Evolutionary conservation across 2,888 invertebrate species (phyloP).

Genomic region (Oscheius sp.): DNA sequence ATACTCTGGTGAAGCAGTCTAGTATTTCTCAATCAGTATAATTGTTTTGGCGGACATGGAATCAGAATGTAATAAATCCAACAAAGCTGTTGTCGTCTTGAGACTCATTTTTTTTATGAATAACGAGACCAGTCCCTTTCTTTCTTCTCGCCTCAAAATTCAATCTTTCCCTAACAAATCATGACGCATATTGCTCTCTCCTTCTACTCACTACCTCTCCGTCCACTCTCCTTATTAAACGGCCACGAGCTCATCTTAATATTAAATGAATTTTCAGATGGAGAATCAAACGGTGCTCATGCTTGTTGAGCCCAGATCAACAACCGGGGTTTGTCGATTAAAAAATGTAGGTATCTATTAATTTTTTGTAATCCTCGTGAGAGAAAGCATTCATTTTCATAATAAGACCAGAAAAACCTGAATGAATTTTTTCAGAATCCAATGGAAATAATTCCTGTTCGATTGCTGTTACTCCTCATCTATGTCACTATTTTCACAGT

Average conservation of each 20-base stretch:
- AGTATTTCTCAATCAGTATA: too few relatives aligned
- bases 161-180: too few relatives aligned
- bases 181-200: slow-evolving; percentile 16
- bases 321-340: neutral
- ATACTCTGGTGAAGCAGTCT: too few relatives aligned
- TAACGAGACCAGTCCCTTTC: too few relatives aligned
- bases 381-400: neutral
- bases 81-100: too few relatives aligned
- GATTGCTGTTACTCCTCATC: slow-evolving; percentile 42
- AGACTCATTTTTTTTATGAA: too few relatives aligned
- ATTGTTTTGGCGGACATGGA: too few relatives aligned
- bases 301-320: neutral
- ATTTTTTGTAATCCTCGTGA: neutral
- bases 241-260: neutral
- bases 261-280: neutral
- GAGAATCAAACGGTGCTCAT: slow-evolving; percentile 5
- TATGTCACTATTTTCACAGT: slow-evolving; percentile 85
- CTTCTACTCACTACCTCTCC: slow-evolving; percentile 9
- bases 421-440: slow-evolving; percentile 44
- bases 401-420: neutral
- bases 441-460: slow-evolving; percentile 50
- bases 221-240: neutral
- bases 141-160: too few relatives aligned
- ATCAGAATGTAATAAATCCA: too few relatives aligned
- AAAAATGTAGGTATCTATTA: slow-evolving; percentile 15